These are phyloP conservation scores for Nibea albiflora DNA, from an alignment of 2,113 vertebrate species.

Conservation along the genomic window DNA sequence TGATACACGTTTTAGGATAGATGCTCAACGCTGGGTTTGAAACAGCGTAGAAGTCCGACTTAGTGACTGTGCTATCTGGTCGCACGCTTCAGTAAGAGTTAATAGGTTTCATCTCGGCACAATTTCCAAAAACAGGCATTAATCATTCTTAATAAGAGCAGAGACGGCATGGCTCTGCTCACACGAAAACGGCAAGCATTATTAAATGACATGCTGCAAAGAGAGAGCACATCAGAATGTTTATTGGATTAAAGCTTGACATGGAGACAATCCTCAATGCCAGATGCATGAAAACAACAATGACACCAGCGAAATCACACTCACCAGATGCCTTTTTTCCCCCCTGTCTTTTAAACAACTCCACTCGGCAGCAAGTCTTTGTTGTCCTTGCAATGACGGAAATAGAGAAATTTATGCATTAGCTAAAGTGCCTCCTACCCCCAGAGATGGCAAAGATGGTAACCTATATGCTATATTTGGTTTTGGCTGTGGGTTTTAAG, in stretches of 20 bases:
- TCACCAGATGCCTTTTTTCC: constrained; percentile 52
- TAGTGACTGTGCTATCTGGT: constrained; percentile 12
- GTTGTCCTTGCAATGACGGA: constrained; percentile 55
- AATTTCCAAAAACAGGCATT: constrained; percentile 67
- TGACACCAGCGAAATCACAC: constrained; percentile 66
- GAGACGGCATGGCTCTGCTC: constrained; percentile 60
- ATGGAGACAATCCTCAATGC: constrained; percentile 72
- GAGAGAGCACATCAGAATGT: constrained; percentile 74
- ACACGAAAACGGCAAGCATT: constrained; percentile 67
- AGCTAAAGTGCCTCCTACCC: constrained; percentile 41
- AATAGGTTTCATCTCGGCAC: constrained; percentile 61
- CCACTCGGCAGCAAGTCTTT: constrained; percentile 55
- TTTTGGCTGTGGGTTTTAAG: constrained; percentile 63
- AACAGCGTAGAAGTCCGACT: background rate
- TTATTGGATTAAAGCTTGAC: constrained; percentile 84
- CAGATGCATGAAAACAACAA: constrained; percentile 77
- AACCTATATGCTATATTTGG: constrained; percentile 73
- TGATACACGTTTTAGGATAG: background rate
- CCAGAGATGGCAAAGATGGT: constrained; percentile 63
- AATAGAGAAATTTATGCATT: constrained; percentile 53
- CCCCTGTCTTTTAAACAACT: constrained; percentile 48
- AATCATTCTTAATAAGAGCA: constrained; percentile 70
- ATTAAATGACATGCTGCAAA: constrained; percentile 73
- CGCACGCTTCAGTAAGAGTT: constrained; percentile 46
- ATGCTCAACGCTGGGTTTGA: background rate